These are phyloP conservation scores for Volucella bombylans DNA, from an alignment of 2,888 invertebrate species.

Conservation along the genomic window DNA sequence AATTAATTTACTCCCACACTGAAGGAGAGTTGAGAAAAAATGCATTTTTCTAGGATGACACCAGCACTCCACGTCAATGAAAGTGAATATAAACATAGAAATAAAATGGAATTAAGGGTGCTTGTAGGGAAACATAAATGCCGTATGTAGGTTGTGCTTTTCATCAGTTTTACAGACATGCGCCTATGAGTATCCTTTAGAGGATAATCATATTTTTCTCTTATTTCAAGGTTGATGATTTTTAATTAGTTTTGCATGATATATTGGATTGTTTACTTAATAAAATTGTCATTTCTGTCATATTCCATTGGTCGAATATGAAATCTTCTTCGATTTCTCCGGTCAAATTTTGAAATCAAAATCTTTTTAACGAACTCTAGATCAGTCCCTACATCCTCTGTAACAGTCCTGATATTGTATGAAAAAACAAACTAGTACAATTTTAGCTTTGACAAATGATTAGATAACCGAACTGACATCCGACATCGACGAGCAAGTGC, in stretches of 20 bases:
- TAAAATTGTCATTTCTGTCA: too few relatives aligned
- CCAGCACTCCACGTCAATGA: slow-evolving; percentile 58
- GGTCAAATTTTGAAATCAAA: neutral
- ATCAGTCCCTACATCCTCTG: neutral
- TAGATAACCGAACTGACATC: slow-evolving; percentile 31
- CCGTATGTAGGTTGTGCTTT: slow-evolving; percentile 71
- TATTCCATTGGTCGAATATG: too few relatives aligned
- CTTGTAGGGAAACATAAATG: slow-evolving; percentile 48
- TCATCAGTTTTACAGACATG: slow-evolving; percentile 52
- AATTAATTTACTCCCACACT: slow-evolving; percentile 56
- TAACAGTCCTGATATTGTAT: slow-evolving; percentile 43
- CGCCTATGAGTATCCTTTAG: slow-evolving; percentile 54
- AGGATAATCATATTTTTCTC: neutral
- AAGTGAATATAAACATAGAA: slow-evolving; percentile 63
- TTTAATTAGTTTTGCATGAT: too few relatives aligned
- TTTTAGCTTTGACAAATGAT: slow-evolving; percentile 32
- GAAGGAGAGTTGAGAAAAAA: slow-evolving; percentile 44
- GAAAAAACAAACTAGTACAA: slow-evolving; percentile 49
- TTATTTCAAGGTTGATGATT: too few relatives aligned
- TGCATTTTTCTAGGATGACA: slow-evolving; percentile 64
- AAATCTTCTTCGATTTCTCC: too few relatives aligned
- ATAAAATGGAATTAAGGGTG: slow-evolving; percentile 40
- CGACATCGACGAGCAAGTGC: neutral
- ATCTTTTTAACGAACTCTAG: neutral
- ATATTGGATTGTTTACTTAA: too few relatives aligned